These are phyloP conservation scores for Pelvicachromis taeniatus DNA, from an alignment of 2,113 vertebrate genomes.

Conservation along the genomic window DNA sequence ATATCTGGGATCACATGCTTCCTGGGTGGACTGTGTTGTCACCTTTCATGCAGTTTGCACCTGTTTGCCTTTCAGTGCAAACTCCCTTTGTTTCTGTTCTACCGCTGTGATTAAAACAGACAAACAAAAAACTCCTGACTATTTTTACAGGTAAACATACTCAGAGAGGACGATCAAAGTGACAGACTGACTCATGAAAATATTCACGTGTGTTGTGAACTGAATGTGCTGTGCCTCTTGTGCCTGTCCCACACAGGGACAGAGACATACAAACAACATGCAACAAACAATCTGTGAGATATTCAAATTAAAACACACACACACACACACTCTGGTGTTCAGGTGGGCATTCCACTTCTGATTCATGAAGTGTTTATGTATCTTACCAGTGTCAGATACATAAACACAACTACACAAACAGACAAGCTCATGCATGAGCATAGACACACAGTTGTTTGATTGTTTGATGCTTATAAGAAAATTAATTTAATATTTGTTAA, in stretches of 20 bases:
- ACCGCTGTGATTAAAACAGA: neutral
- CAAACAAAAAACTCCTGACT: neutral
- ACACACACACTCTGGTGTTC: too few relatives aligned
- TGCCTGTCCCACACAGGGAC: neutral
- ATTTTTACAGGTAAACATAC: neutral
- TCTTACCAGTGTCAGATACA: neutral
- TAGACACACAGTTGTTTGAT: neutral
- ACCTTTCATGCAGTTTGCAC: neutral
- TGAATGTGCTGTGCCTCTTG: neutral
- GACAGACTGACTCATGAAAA: neutral
- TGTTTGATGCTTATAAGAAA: neutral
- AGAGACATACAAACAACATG: neutral
- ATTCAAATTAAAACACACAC: neutral
- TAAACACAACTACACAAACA: neutral
- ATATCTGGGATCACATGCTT: neutral
- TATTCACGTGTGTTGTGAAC: neutral
- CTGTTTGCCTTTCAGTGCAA: too few relatives aligned
- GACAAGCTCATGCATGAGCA: neutral
- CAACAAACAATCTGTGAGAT: neutral
- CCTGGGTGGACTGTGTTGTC: neutral
- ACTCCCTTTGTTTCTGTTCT: neutral
- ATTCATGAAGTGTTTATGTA: too few relatives aligned
- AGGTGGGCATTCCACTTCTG: neutral
- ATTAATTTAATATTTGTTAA: neutral
- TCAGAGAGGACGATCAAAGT: neutral